phyloP scores from a whole-genome alignment of 2,888 invertebrate genomes.

The Ptychoptera albimana region DNA sequence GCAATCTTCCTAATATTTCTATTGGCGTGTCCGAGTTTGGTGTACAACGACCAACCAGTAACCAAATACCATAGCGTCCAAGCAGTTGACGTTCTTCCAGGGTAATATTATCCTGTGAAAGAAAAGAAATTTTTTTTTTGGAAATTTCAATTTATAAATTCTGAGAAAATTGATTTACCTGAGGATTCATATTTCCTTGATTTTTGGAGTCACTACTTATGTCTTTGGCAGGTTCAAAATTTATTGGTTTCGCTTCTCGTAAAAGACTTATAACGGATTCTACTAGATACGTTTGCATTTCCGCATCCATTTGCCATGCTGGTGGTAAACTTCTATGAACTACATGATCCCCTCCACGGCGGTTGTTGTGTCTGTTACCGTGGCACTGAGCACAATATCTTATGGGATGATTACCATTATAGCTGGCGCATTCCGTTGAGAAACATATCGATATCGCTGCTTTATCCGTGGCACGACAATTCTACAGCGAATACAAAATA shows the following conservation, averaged over 20 bases:
- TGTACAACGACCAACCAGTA: conserved; percentile 84
- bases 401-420: conserved; percentile 92
- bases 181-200: conserved; percentile 23
- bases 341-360: conserved; percentile 78
- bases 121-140: no score
- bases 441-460: conserved; percentile 92
- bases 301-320: conserved; percentile 78
- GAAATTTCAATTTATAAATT: no score
- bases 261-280: conserved; percentile 81
- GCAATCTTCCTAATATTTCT: conserved; percentile 72
- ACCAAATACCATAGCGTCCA: conserved; percentile 93
- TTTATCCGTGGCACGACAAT: conserved; percentile 82
- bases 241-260: conserved; percentile 78
- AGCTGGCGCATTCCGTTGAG: conserved; percentile 89
- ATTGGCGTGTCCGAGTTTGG: conserved; percentile 61
- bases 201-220: conserved; percentile 28
- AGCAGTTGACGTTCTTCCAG: conserved; percentile 78
- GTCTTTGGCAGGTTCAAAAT: conserved; percentile 44
- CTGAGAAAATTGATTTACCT: conserved; percentile 21
- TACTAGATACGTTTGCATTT: conserved; percentile 84
- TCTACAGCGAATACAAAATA: conserved; percentile 37
- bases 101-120: conserved; percentile 46
- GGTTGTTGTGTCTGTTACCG: conserved; percentile 72
- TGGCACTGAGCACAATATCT: conserved; percentile 84
- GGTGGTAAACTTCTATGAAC: conserved; percentile 74